A percentile compares a stretch with the other conserved stretches of the same genome.
Evolutionary conservation across 2,888 invertebrate species (phyloP).

Genomic region (Lacanobia wlatinum): DNA sequence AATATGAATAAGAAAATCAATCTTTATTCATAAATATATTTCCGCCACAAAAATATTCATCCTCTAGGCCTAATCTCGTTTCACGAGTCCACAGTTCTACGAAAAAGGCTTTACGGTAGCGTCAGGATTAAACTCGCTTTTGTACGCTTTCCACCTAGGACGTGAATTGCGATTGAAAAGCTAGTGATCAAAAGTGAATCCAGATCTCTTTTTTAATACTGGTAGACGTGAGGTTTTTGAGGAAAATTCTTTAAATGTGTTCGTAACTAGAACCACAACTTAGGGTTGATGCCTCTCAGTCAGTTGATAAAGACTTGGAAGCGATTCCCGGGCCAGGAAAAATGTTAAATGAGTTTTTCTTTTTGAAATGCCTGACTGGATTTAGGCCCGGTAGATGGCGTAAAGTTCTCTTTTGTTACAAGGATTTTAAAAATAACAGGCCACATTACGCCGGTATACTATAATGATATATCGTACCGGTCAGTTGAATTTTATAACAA

Average conservation of each 20-base stretch:
- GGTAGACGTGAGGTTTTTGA: constrained; percentile 1
- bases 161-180: constrained; percentile 53
- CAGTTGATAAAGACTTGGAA: neutral
- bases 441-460: too few species aligned
- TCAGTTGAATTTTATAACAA: neutral
- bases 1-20: neutral
- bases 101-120: constrained; percentile 48
- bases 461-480: neutral
- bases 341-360: neutral
- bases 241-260: neutral
- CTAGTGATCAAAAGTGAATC: constrained; percentile 28
- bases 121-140: constrained; percentile 52
- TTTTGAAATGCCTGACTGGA: neutral
- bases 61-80: constrained; percentile 46
- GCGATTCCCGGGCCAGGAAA: neutral
- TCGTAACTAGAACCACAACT: neutral
- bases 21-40: neutral
- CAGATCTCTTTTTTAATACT: constrained; percentile 26
- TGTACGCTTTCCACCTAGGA: constrained; percentile 29
- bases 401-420: neutral
- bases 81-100: constrained; percentile 45
- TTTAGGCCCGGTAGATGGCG: neutral
- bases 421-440: neutral
- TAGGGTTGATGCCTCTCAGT: too few species aligned
- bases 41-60: constrained; percentile 12